Evolutionary conservation across 2,113 vertebrate species (phyloP), one percentile per base, ranked within the genome.

Genomic region (Eleginops maclovinus): DNA sequence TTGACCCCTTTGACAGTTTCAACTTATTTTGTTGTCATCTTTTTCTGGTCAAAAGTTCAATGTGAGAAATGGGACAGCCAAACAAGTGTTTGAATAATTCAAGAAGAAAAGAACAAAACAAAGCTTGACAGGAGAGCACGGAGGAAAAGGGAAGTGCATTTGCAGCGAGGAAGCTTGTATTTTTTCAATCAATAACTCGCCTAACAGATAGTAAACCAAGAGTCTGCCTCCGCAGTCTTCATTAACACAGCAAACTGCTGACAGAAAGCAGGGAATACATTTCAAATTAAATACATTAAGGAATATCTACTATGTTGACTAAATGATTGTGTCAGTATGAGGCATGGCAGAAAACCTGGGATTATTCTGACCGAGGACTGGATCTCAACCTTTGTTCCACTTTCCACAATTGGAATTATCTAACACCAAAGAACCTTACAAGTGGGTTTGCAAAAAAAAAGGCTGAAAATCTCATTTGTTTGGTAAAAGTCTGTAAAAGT

Each of bases 1-100:
- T 77, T 72, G 77, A 84, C 85, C 80, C 9, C 44, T 0, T n/a
- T 63, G n/a, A 53, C 62, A 51, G 74, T 58, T 81, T 58, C 47
- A 54, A 54, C 72, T 78, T 51, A 78, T 75, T 82, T 60, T 73
- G 66, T 53, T 77, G 55, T 84, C 62, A 69, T 80, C 62, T 73
- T 73, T 44, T 81, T 83, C 61, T 56, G 53, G 71, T 85, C 62
- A 72, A 79, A 75, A 76, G 85, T 72, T 86, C 77, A 77, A 71
- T 75, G 70, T 69, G 56, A 88, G 65, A 76, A 61, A 43, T 10
- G 36, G 24, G 16, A 55, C n/a, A 76, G 68, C 47, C 46, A 73
- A 88, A 84, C 44, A 47, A 44, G 41, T 2, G 36, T 61, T 62
- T 91, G 78, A 93, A 94, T 93, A 87, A 93, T 94, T 87, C 79